Evolutionary conservation across 92 coral and sea anemone species (phyloP).

Genomic region (Palythoa heliodiscus): DNA sequence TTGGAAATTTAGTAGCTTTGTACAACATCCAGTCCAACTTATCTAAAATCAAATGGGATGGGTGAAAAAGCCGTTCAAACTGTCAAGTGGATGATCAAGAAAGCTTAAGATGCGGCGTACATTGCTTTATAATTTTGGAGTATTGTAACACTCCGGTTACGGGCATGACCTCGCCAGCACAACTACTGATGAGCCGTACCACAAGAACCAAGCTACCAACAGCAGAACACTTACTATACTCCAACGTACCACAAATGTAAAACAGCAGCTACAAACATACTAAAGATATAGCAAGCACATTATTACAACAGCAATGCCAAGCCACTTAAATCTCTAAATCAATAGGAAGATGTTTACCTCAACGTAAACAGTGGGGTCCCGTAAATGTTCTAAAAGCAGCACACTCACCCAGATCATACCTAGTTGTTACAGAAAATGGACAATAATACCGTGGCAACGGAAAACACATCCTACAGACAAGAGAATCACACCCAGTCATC

Average conservation of each 20-base stretch:
- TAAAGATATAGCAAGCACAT: conserved; percentile 38
- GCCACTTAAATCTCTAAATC: conserved; percentile 48
- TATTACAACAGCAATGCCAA: conserved; percentile 49
- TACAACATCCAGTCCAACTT: conserved; percentile 60
- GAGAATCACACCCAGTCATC: too few species aligned
- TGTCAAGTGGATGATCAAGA: conserved; percentile 38
- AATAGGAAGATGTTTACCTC: conserved; percentile 48
- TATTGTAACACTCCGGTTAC: too few species aligned
- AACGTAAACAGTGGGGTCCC: conserved; percentile 65
- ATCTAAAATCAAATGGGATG: conserved; percentile 45
- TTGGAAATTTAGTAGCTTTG: too few species aligned
- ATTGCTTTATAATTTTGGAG: conserved; percentile 35
- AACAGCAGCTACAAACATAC: conserved; percentile 55
- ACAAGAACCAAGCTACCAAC: conserved; percentile 35
- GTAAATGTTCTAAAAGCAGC: conserved; percentile 34
- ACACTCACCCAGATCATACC: conserved; percentile 51
- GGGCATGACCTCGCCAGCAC: too few species aligned
- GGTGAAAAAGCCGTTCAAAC: conserved; percentile 50
- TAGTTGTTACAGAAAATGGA: conserved; percentile 54
- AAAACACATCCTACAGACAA: too few species aligned
- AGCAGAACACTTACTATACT: conserved; percentile 32
- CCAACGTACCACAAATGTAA: conserved; percentile 36
- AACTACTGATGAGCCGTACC: conserved; percentile 37
- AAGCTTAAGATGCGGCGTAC: conserved; percentile 31
- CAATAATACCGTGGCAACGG: conserved; percentile 56